Evolutionary conservation across 2,113 vertebrate genomes (phyloP).

Genomic region (Phrynosoma platyrhinos): DNA sequence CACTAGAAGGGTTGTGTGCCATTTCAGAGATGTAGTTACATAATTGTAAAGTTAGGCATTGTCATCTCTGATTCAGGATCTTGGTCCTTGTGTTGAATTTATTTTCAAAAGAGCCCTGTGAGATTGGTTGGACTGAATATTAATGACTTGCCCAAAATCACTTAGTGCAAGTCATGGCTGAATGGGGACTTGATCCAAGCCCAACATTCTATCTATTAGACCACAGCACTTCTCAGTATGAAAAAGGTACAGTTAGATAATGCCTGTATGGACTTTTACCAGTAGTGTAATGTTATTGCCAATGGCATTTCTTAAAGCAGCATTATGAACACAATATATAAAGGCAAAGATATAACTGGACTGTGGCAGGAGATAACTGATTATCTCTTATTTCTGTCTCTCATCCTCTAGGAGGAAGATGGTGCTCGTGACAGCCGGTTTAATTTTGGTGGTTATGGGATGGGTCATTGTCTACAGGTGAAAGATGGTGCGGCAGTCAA

Average conservation of each 20-base stretch:
- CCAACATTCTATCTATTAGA: background rate
- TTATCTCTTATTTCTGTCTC: slow-evolving; percentile 57
- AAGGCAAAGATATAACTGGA: background rate
- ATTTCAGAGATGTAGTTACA: no score
- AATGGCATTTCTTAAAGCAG: slow-evolving; percentile 41
- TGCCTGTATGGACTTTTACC: background rate
- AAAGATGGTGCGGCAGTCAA: slow-evolving; percentile 91
- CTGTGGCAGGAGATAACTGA: accelerated
- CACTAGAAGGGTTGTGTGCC: no score
- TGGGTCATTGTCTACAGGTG: slow-evolving; percentile 91
- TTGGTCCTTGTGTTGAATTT: no score
- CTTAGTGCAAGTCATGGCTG: background rate
- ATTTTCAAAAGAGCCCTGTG: background rate
- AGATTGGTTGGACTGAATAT: background rate
- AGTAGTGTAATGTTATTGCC: slow-evolving; percentile 8
- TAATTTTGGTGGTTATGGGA: slow-evolving; percentile 92
- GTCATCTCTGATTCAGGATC: no score
- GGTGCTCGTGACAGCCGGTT: slow-evolving; percentile 89
- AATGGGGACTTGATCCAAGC: background rate
- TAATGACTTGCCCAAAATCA: no score
- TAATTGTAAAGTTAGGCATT: no score
- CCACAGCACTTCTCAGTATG: background rate
- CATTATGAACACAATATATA: background rate
- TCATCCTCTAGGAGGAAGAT: slow-evolving; percentile 88
- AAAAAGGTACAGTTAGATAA: background rate